Percentiles rank a stretch among this genome's conserved stretches.
Conservation (phyloP, 2,113 vertebrate species). For the Shinisaurus crocodilurus region DNA sequence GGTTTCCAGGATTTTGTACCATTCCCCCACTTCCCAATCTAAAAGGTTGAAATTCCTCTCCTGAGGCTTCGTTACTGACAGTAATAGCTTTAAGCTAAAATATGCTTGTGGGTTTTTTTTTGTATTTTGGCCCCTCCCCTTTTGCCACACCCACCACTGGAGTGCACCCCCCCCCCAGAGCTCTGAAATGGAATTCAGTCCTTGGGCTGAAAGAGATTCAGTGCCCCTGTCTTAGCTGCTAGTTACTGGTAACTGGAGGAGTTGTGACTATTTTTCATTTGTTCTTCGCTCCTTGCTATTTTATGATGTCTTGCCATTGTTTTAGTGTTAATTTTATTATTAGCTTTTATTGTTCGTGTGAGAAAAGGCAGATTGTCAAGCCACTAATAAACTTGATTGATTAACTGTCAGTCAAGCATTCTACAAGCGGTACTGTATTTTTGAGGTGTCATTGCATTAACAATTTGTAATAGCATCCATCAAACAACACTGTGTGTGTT, state of each 20-base stretch:
- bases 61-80: too few relatives aligned
- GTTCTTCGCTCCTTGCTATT: background rate
- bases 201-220: too few relatives aligned
- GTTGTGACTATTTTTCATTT: background rate
- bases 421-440: background rate
- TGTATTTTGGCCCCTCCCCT: too few relatives aligned
- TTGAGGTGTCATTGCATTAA: background rate
- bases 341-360: background rate
- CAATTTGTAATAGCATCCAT: background rate
- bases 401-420: background rate
- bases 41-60: too few relatives aligned
- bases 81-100: too few relatives aligned
- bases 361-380: conserved; percentile 11
- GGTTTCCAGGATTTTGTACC: too few relatives aligned
- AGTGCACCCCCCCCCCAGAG: too few relatives aligned
- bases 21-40: too few relatives aligned
- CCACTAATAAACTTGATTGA: conserved; percentile 5
- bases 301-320: conserved; percentile 2
- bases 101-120: too few relatives aligned
- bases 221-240: background rate
- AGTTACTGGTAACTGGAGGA: background rate
- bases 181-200: too few relatives aligned
- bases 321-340: conserved; percentile 23
- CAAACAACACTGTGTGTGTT: background rate
- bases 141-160: too few relatives aligned